Evolutionary conservation across 2,888 invertebrate species (phyloP).

Genomic region (Anarsia innoxiella): DNA sequence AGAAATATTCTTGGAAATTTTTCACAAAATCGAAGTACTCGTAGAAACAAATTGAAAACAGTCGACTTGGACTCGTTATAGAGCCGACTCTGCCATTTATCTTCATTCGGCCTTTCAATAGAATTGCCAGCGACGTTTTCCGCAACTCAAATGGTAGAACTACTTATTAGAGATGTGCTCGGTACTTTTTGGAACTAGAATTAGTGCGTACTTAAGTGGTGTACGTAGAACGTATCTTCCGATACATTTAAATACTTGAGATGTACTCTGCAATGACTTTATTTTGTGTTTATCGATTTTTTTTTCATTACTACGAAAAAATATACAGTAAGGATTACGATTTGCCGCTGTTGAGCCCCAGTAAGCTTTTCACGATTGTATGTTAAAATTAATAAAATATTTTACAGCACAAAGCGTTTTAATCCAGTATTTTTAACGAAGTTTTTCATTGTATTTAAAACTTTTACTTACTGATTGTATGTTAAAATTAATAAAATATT

Average conservation of each 20-base stretch:
- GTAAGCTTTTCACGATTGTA: too few relatives aligned
- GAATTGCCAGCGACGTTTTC: slow-evolving; percentile 65
- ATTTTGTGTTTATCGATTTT: too few relatives aligned
- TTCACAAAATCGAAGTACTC: slow-evolving; percentile 56
- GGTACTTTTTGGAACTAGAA: background rate
- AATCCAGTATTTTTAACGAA: too few relatives aligned
- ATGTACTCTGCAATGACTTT: background rate
- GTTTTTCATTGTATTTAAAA: too few relatives aligned
- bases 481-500: too few relatives aligned
- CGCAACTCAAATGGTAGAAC: slow-evolving; percentile 66
- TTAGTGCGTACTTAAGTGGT: background rate
- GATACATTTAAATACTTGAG: background rate
- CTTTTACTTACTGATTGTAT: too few relatives aligned
- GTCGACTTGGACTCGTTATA: slow-evolving; percentile 67
- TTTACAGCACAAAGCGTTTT: too few relatives aligned
- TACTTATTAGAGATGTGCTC: slow-evolving; percentile 30
- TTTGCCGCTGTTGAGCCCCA: too few relatives aligned
- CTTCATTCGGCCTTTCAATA: slow-evolving; percentile 70
- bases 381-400: too few relatives aligned
- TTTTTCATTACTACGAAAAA: too few relatives aligned
- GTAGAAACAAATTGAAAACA: slow-evolving; percentile 69
- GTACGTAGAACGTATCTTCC: background rate
- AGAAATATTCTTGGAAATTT: slow-evolving; percentile 11
- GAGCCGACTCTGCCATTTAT: slow-evolving; percentile 65
- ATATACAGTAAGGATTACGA: too few relatives aligned